These are phyloP conservation scores for Syngnathoides biaculeatus DNA, from an alignment of 2,113 vertebrate species.

Conservation along the genomic window DNA sequence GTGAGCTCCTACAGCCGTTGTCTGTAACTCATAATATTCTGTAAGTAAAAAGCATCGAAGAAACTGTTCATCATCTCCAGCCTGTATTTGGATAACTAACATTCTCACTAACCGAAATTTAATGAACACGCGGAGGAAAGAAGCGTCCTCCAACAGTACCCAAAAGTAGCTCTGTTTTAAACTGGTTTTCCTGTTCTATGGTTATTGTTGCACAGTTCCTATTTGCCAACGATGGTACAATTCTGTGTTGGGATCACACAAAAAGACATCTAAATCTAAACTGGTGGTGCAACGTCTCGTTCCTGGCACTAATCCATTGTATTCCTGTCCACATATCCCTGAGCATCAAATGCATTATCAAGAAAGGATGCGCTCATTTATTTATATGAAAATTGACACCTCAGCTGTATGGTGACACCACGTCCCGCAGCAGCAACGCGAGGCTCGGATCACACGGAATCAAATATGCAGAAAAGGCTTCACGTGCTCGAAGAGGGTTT, in stretches of 20 bases:
- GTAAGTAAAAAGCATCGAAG: too few species aligned
- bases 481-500: background rate
- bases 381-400: conserved; percentile 63
- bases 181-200: too few species aligned
- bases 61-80: too few species aligned
- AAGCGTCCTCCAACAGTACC: too few species aligned
- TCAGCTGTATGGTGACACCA: conserved; percentile 35
- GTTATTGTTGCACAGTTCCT: background rate
- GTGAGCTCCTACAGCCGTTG: too few species aligned
- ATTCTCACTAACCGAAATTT: too few species aligned
- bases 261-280: background rate
- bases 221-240: background rate
- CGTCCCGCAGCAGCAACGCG: conserved; percentile 22
- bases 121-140: too few species aligned
- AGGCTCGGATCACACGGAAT: conserved; percentile 35
- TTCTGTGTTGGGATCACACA: background rate
- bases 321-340: background rate
- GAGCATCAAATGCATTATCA: background rate
- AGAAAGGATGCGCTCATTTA: conserved; percentile 18
- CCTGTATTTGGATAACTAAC: too few species aligned
- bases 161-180: background rate
- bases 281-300: background rate
- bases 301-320: background rate
- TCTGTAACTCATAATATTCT: too few species aligned
- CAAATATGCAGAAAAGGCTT: conserved; percentile 35